Evolutionary conservation across 1,140 invertebrate genomes (phyloP).

Genomic region (Palaemon carinicauda): DNA sequence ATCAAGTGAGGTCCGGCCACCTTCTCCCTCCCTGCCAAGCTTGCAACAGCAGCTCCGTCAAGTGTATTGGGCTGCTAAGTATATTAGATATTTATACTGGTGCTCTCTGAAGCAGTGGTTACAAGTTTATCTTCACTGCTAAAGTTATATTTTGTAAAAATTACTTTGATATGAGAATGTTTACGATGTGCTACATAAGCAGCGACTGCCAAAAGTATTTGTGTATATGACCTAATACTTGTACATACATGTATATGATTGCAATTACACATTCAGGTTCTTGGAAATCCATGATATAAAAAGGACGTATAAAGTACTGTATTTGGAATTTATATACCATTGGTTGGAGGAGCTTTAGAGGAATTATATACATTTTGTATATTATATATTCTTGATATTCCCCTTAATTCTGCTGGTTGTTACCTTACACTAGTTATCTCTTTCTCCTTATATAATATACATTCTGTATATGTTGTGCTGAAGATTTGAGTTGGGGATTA

Average conservation of each 20-base stretch:
- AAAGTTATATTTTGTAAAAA: constrained; percentile 32
- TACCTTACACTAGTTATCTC: too few relatives aligned
- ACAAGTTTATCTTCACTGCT: constrained; percentile 6
- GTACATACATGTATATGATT: constrained; percentile 32
- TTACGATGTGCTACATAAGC: background rate
- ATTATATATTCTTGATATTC: too few relatives aligned
- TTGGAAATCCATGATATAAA: too few relatives aligned
- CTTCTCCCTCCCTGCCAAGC: background rate
- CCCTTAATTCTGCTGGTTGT: too few relatives aligned
- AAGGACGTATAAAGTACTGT: too few relatives aligned
- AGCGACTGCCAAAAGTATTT: background rate
- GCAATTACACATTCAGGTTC: too few relatives aligned
- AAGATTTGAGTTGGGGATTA: too few relatives aligned
- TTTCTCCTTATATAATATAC: too few relatives aligned
- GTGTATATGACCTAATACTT: background rate
- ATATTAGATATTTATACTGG: constrained; percentile 19
- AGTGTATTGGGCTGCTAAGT: background rate
- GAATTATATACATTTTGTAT: too few relatives aligned
- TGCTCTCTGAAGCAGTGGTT: constrained; percentile 11
- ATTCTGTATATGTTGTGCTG: too few relatives aligned
- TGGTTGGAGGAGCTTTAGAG: too few relatives aligned
- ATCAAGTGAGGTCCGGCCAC: background rate
- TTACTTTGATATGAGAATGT: constrained; percentile 15
- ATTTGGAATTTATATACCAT: too few relatives aligned
- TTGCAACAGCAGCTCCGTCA: background rate